Percentiles rank a stretch among this genome's conserved stretches.
These are phyloP conservation scores for Erethizon dorsatum DNA, from an alignment of 2,797 vertebrate species.

Conservation along the genomic window DNA sequence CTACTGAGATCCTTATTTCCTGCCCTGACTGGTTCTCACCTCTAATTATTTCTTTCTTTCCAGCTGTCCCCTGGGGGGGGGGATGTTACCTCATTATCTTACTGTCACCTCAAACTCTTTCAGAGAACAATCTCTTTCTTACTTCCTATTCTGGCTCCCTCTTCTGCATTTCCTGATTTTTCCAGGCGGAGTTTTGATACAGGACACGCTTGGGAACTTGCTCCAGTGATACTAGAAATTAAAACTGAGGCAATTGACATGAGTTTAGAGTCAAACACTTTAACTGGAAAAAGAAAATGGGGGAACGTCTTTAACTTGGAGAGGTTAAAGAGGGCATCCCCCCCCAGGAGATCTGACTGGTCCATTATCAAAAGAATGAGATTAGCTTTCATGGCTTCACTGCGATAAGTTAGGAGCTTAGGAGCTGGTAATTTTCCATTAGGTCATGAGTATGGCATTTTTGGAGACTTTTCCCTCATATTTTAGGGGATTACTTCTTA, in stretches of 20 bases:
- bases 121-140: not conserved
- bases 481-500: not conserved
- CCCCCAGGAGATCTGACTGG: not conserved
- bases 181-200: not conserved
- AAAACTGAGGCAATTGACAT: not conserved
- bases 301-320: not conserved
- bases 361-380: not conserved
- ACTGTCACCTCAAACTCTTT: not conserved
- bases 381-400: not conserved
- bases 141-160: not conserved
- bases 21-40: not conserved
- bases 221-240: not conserved
- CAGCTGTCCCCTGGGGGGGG: not conserved
- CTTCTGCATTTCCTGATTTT: slow-evolving; percentile 20
- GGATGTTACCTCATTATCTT: not conserved
- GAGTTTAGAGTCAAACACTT: not conserved
- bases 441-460: not conserved
- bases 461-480: not conserved
- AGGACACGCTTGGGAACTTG: not conserved
- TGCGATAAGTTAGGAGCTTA: not conserved
- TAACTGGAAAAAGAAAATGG: not conserved
- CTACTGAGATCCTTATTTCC: not conserved
- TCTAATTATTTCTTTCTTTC: not conserved
- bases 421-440: not conserved
- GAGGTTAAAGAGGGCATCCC: not conserved